phyloP scores from a whole-genome alignment of 2,888 invertebrate genomes.

The Pachydiplax longipennis region DNA sequence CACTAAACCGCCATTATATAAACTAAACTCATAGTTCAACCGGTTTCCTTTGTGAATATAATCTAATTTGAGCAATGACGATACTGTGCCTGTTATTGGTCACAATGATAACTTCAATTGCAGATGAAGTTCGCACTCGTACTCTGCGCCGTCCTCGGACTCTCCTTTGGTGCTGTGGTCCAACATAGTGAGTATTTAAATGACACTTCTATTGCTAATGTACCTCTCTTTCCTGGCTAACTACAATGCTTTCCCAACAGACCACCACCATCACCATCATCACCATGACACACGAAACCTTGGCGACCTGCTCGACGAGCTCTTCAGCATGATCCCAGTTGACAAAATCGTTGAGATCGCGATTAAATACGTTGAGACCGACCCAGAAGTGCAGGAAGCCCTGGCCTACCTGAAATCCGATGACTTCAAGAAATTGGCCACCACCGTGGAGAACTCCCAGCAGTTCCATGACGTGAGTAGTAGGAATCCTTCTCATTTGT shows the following conservation, averaged over 20 bases:
- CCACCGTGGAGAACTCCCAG: background rate
- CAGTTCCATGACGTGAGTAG: constrained; percentile 12
- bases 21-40: too few species aligned
- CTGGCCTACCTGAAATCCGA: background rate
- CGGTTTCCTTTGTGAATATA: too few species aligned
- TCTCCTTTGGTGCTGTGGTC: constrained; percentile 19
- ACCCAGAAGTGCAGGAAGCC: background rate
- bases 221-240: too few species aligned
- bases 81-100: too few species aligned
- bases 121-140: constrained; percentile 27
- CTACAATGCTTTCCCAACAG: background rate
- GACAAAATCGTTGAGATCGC: background rate
- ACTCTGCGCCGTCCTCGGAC: constrained; percentile 18
- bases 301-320: background rate
- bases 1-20: too few species aligned
- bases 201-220: too few species aligned
- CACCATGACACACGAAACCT: background rate
- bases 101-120: background rate
- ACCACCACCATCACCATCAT: background rate
- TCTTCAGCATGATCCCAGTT: background rate
- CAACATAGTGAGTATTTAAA: background rate
- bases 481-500: too few species aligned
- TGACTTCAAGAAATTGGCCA: constrained; percentile 6
- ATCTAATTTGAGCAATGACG: too few species aligned
- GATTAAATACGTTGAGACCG: background rate